Evolutionary conservation across 2,113 vertebrate species (phyloP).

Genomic region (crab-eating macaque (Macaca fascicularis)): T2T-MFA8v1.1 NC_088378.1:64275501-64276000

Average conservation of each 20-base stretch:
- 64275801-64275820: neutral
- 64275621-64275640: neutral
- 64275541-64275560: neutral
- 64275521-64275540: neutral
- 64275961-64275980: neutral
- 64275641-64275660: neutral
- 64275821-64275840: neutral
- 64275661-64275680: neutral
- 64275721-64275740: too few species aligned
- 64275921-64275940: neutral
- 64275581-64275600: neutral
- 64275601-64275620: neutral
- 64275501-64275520: neutral
- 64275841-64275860: neutral
- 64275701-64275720: rapidly evolving
- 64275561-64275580: neutral
- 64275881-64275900: neutral
- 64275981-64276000: neutral
- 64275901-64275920: neutral
- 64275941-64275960: neutral
- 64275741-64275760: neutral
- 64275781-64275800: neutral
- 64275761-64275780: neutral
- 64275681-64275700: neutral
- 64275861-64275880: neutral